These are phyloP conservation scores for Aphyosemion australe DNA, from an alignment of 2,113 vertebrate genomes.

Conservation along the genomic window DNA sequence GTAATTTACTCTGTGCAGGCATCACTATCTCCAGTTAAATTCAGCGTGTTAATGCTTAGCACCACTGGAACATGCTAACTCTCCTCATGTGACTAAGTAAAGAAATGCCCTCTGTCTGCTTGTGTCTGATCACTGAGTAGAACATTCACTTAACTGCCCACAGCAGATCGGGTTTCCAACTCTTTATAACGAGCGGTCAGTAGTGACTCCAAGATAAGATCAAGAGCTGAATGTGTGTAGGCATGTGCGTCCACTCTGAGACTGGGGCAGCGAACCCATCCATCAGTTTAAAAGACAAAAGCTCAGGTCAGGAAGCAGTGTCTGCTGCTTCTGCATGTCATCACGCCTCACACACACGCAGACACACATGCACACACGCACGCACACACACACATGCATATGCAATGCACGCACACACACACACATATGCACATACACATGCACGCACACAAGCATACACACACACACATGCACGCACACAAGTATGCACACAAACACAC, in stretches of 20 bases:
- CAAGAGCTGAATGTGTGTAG: conserved; percentile 51
- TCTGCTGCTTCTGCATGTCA: conserved; percentile 77
- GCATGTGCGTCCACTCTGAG: conserved; percentile 53
- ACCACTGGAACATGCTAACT: conserved; percentile 1
- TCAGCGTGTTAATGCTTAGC: background rate
- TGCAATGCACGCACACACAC: too few species aligned
- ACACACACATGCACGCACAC: too few species aligned
- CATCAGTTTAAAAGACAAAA: conserved; percentile 84
- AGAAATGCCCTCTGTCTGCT: conserved; percentile 37
- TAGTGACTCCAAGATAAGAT: conserved; percentile 82
- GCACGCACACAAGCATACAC: too few species aligned
- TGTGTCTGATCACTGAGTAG: conserved; percentile 43
- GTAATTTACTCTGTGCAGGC: background rate
- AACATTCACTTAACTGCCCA: conserved; percentile 22
- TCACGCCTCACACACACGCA: background rate
- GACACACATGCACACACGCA: background rate
- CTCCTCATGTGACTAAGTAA: conserved; percentile 10
- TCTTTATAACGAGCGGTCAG: conserved; percentile 63
- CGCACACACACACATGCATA: too few species aligned
- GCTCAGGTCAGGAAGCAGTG: conserved; percentile 76
- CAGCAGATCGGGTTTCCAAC: conserved; percentile 63
- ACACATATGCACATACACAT: too few species aligned
- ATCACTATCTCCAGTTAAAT: conserved; percentile 7
- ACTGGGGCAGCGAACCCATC: conserved; percentile 78
- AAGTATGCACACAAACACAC: too few species aligned